Evolutionary conservation across 2,888 invertebrate species (phyloP).

Genomic region (Tyria jacobaeae): DNA sequence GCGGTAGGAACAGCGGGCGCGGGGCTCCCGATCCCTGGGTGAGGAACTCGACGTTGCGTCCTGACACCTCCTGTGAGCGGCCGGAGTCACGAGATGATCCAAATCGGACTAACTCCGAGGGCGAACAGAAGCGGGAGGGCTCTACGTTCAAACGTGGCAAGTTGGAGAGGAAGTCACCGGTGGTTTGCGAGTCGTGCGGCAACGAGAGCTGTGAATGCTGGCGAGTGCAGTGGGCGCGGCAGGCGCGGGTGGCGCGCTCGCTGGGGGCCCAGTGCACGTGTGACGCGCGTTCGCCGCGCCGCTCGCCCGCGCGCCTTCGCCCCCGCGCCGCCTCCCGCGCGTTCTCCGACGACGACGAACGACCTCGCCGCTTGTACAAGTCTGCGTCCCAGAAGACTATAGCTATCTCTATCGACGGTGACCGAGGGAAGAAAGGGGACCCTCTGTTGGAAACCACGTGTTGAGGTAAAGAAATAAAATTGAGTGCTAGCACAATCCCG

Average conservation of each 20-base stretch:
- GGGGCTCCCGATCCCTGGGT: conserved; percentile 60
- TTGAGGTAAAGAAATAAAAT: conserved; percentile 45
- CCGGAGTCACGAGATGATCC: conserved; percentile 45
- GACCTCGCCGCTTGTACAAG: conserved; percentile 68
- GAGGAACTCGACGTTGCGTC: conserved; percentile 40
- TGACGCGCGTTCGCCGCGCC: conserved; percentile 54
- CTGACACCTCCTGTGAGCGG: conserved; percentile 32
- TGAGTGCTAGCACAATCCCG: conserved; percentile 20
- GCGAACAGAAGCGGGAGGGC: conserved; percentile 46
- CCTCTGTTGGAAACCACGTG: conserved; percentile 81
- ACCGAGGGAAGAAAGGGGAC: conserved; percentile 56
- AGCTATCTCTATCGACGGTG: conserved; percentile 51
- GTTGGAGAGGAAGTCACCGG: conserved; percentile 63
- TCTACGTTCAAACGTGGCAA: conserved; percentile 56
- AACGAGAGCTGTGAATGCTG: conserved; percentile 64
- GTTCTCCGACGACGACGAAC: conserved; percentile 65
- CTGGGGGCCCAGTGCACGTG: conserved; percentile 59
- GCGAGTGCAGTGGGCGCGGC: conserved; percentile 50
- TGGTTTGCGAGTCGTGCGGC: conserved; percentile 67
- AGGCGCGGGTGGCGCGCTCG: conserved; percentile 45
- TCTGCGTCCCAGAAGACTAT: conserved; percentile 64
- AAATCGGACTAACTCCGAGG: conserved; percentile 36
- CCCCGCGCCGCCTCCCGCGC: conserved; percentile 57
- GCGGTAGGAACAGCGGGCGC: conserved; percentile 42
- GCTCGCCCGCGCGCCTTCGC: conserved; percentile 44